phyloP scores from a whole-genome alignment of 2,113 vertebrate genomes.

The Mungos mungo region DNA sequence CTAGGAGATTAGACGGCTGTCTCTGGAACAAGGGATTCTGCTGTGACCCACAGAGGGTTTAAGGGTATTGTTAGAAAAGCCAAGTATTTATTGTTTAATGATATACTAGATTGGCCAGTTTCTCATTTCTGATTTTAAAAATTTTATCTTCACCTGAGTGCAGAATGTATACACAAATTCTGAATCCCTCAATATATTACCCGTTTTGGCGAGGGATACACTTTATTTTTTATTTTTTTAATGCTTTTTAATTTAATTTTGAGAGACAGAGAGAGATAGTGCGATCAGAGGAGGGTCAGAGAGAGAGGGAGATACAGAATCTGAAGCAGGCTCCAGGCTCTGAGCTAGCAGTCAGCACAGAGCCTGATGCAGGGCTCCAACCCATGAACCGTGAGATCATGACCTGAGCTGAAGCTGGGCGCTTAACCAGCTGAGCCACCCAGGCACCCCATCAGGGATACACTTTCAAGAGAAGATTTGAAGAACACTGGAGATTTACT shows the following conservation, averaged over 20 bases:
- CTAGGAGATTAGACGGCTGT: neutral
- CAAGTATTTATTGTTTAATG: neutral
- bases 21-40: neutral
- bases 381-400: too few species aligned
- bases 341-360: too few species aligned
- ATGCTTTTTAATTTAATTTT: too few species aligned
- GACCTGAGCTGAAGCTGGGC: too few species aligned
- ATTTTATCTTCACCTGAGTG: neutral
- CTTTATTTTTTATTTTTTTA: neutral
- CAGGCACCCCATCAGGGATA: neutral
- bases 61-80: neutral
- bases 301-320: too few species aligned
- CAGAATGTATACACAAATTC: neutral
- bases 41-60: neutral
- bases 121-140: constrained; percentile 15
- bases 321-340: too few species aligned
- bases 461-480: neutral
- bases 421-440: too few species aligned
- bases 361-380: too few species aligned
- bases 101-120: neutral
- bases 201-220: neutral
- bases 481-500: neutral
- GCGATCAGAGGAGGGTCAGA: too few species aligned
- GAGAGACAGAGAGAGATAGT: too few species aligned
- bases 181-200: neutral